These are phyloP conservation scores for Limnephilus auricula DNA, from an alignment of 2,888 invertebrate genomes.

Conservation along the genomic window DNA sequence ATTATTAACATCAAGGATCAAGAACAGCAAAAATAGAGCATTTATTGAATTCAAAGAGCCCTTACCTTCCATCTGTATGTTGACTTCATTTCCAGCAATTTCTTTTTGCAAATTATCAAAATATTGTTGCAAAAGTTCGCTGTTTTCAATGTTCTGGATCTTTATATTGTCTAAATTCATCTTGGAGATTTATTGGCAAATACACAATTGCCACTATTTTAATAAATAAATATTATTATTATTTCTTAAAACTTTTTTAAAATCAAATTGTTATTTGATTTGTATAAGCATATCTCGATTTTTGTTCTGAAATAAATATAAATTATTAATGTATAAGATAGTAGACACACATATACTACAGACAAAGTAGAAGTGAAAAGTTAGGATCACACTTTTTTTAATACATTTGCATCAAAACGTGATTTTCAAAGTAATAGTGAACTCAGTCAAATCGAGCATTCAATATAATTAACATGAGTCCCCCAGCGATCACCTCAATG, in stretches of 20 bases:
- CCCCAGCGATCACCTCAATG: too few relatives aligned
- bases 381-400: not conserved
- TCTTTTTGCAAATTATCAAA: constrained; percentile 90
- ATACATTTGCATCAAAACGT: too few relatives aligned
- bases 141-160: constrained; percentile 68
- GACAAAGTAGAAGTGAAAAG: not conserved
- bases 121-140: constrained; percentile 87
- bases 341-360: too few relatives aligned
- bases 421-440: too few relatives aligned
- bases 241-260: not conserved
- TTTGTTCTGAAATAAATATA: not conserved
- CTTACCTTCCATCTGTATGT: constrained; percentile 73
- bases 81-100: constrained; percentile 79
- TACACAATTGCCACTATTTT: not conserved
- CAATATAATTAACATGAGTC: too few relatives aligned
- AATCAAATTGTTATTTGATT: not conserved
- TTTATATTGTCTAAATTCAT: constrained; percentile 46
- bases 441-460: too few relatives aligned
- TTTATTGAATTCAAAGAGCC: constrained; percentile 24
- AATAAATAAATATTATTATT: not conserved
- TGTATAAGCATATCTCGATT: not conserved
- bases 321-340: not conserved
- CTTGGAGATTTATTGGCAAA: constrained; percentile 4
- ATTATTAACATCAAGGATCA: constrained; percentile 20
- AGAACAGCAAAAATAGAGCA: not conserved